A percentile compares a stretch with the other conserved stretches of the same genome.
Conservation (phyloP, 1,140 invertebrate species). For the Colletes latitarsis region DNA sequence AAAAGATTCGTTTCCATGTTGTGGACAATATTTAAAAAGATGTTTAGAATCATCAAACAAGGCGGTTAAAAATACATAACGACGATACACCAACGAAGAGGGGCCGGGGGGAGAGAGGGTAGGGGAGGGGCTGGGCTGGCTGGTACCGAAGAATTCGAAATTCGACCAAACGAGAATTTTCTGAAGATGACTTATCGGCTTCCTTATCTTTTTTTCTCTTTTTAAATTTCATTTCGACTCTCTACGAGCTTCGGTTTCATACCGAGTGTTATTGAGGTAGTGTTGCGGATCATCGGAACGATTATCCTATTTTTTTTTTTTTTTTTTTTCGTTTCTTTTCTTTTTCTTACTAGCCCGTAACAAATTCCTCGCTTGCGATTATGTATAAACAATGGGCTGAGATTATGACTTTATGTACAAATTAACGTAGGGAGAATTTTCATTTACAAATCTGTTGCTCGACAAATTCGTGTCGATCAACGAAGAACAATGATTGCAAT, state of each 20-base stretch:
- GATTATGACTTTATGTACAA: slow-evolving; percentile 52
- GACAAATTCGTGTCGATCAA: slow-evolving; percentile 26
- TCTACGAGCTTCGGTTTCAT: slow-evolving; percentile 44
- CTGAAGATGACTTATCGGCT: slow-evolving; percentile 32
- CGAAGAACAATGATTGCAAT: slow-evolving; percentile 45
- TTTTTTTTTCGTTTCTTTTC: too few relatives aligned
- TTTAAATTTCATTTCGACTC: slow-evolving; percentile 4
- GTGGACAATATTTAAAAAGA: slow-evolving; percentile 12
- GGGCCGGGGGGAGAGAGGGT: background rate
- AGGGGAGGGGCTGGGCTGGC: background rate
- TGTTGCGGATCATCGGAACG: slow-evolving; percentile 43
- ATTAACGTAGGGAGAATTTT: slow-evolving; percentile 31
- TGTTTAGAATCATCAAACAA: slow-evolving; percentile 6
- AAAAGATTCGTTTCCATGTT: slow-evolving; percentile 14
- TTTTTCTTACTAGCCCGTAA: slow-evolving; percentile 31
- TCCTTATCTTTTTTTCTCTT: background rate
- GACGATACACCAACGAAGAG: slow-evolving; percentile 37
- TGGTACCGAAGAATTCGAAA: slow-evolving; percentile 41
- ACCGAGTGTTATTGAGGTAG: slow-evolving; percentile 60
- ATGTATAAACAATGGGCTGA: slow-evolving; percentile 26
- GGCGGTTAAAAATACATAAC: slow-evolving; percentile 15
- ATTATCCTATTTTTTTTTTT: slow-evolving; percentile 25
- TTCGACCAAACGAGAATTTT: slow-evolving; percentile 24
- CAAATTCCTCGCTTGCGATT: slow-evolving; percentile 29
- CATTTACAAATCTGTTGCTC: slow-evolving; percentile 39